Evolutionary conservation across 2,113 vertebrate species (phyloP), one percentile per base, ranked within the genome.

Genomic region (Motacilla tschutschensis): DNA sequence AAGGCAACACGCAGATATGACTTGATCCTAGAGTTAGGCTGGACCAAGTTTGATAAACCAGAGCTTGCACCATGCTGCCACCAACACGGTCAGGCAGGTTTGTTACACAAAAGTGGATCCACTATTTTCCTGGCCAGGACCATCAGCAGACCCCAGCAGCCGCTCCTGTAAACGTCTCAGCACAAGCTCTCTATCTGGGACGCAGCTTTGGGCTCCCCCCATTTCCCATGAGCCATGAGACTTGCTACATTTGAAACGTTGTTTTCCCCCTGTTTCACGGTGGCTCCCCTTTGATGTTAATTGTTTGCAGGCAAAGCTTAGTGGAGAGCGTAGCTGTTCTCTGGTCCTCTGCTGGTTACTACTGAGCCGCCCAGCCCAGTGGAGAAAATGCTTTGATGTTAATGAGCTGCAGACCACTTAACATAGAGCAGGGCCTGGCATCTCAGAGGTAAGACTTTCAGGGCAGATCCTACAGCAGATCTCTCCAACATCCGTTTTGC

Each of bases 371-470:
- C 84, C 69, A 60, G 88, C 71, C 87, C 84, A 71, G 79, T 67
- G 44, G 29, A 82, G 88, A 84, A 91, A 93, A 92, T 28, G 69
- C 93, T 95, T 95, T 95, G 92, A 94, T 92, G 94, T 92, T 94
- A 92, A 94, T 90, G 84, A 91, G 87, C 81, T 86, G 76, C 90
- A 93, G 94, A 91, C 81, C 93, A 88, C 69, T 93, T 91, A 91
- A 73, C 92, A 33, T 71, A 0, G 0, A 73, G 57, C 67, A 57
- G 59, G 31, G 44, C 67, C 83, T 91, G 90, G 78, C 75, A 86
- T 82, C 86, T 76, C 41, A 21, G 75, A 90, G 78, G 86, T 76
- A 92, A 79, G 72, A 48, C 17, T 92, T 93, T 29, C 72, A 59
- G 70, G 83, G 78, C 67, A 91, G 75, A 88, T 74, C 59, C 78